phyloP scores from a whole-genome alignment of 2,113 vertebrate genomes.

The Ptychochromis oligacanthus region DNA sequence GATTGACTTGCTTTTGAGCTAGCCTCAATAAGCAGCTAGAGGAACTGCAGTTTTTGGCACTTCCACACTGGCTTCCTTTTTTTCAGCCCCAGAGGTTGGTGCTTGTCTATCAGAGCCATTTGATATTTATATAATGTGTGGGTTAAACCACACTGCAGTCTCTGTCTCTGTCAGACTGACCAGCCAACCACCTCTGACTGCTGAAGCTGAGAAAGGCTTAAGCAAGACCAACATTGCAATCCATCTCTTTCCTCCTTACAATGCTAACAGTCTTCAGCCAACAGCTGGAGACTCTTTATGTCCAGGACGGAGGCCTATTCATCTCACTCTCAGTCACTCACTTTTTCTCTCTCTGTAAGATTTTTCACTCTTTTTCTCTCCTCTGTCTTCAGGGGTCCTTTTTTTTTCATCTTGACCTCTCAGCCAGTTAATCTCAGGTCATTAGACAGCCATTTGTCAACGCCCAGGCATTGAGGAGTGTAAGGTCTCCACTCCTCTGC shows the following conservation, averaged over 20 bases:
- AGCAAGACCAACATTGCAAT: not conserved
- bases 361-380: slow-evolving; percentile 17
- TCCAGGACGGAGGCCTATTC: slow-evolving; percentile 35
- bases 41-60: not conserved
- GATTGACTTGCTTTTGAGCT: not conserved
- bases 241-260: slow-evolving; percentile 23
- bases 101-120: not conserved
- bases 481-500: slow-evolving; percentile 22
- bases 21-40: not conserved
- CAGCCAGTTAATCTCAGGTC: slow-evolving; percentile 70
- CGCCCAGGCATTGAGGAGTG: slow-evolving; percentile 18
- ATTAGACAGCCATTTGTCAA: slow-evolving; percentile 70
- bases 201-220: slow-evolving; percentile 8
- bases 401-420: slow-evolving; percentile 61
- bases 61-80: not conserved
- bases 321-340: slow-evolving; percentile 50
- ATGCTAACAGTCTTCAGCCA: slow-evolving; percentile 14
- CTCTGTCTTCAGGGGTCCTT: slow-evolving; percentile 13
- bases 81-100: rapidly evolving
- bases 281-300: slow-evolving; percentile 20
- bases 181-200: not conserved
- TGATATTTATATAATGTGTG: not conserved
- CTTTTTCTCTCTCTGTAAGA: not conserved
- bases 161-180: not conserved
- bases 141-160: too few relatives aligned